Conservation (phyloP, 2,888 invertebrate genomes). For the Pristionchus maxplancki region DNA sequence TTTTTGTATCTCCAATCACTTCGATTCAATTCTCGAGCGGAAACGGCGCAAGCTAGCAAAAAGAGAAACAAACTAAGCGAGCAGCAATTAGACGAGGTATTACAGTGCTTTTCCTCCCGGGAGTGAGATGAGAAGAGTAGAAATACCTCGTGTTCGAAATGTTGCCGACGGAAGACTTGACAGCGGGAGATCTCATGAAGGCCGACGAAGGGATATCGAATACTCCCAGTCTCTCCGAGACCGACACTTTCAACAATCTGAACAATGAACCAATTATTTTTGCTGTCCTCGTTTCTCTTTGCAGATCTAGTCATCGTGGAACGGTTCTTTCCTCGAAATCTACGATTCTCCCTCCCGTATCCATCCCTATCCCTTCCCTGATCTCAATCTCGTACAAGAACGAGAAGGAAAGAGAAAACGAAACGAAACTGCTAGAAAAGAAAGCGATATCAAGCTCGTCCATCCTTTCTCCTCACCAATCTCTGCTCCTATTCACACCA, state of each 20-base stretch:
- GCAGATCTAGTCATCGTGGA: not conserved
- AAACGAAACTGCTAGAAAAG: constrained; percentile 18
- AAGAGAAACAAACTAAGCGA: not conserved
- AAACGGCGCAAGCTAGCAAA: not conserved
- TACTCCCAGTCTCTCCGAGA: not conserved
- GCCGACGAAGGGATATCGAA: not conserved
- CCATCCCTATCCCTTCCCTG: constrained; percentile 16
- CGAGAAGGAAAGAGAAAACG: not conserved
- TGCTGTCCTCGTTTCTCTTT: not conserved
- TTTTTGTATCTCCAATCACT: constrained; percentile 26
- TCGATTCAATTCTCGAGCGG: constrained; percentile 29
- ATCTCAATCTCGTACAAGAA: constrained; percentile 31
- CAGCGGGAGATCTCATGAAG: not conserved
- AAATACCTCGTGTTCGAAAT: not conserved
- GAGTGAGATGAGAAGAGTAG: not conserved
- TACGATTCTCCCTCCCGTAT: not conserved
- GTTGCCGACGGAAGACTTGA: not conserved
- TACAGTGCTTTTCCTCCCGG: not conserved
- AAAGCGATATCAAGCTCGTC: constrained; percentile 26
- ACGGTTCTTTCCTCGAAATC: not conserved
- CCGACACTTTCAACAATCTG: not conserved
- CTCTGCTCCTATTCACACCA: constrained; percentile 23
- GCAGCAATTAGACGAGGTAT: not conserved
- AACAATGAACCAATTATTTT: not conserved
- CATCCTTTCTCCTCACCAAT: constrained; percentile 36